These are phyloP conservation scores for Tribolium castaneum DNA, from an alignment of 1,140 invertebrate genomes.

Conservation along the genomic window DNA sequence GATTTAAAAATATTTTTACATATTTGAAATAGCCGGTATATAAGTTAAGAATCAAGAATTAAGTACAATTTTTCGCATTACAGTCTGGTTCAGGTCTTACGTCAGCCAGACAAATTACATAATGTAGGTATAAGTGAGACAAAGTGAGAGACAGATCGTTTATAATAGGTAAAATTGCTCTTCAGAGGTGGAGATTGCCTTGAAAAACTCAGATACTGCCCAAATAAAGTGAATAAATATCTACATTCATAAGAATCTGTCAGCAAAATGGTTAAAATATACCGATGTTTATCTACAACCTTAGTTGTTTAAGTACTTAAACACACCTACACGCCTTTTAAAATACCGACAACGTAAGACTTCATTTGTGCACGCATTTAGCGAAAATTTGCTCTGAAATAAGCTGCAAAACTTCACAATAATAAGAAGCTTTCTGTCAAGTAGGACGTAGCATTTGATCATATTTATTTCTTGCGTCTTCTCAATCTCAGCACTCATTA, in stretches of 20 bases:
- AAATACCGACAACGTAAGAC: neutral
- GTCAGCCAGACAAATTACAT: neutral
- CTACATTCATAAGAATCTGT: conserved; percentile 3
- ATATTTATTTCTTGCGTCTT: too few relatives aligned
- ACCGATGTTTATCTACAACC: conserved; percentile 12
- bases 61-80: too few relatives aligned
- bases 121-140: neutral
- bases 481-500: too few relatives aligned
- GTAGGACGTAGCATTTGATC: too few relatives aligned
- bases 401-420: too few relatives aligned
- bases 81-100: neutral
- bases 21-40: neutral
- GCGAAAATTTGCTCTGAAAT: too few relatives aligned
- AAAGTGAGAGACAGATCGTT: neutral
- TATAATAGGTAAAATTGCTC: neutral
- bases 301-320: neutral
- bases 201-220: neutral
- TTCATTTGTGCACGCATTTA: too few relatives aligned
- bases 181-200: neutral
- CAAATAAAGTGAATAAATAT: conserved; percentile 19
- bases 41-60: too few relatives aligned
- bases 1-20: neutral
- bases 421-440: too few relatives aligned
- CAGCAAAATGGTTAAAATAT: conserved; percentile 15
- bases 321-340: conserved; percentile 1